Percentiles rank a stretch among this genome's conserved stretches.
These are phyloP conservation scores for Argentina silus DNA, from an alignment of 2,797 vertebrate genomes.

Conservation along the genomic window DNA sequence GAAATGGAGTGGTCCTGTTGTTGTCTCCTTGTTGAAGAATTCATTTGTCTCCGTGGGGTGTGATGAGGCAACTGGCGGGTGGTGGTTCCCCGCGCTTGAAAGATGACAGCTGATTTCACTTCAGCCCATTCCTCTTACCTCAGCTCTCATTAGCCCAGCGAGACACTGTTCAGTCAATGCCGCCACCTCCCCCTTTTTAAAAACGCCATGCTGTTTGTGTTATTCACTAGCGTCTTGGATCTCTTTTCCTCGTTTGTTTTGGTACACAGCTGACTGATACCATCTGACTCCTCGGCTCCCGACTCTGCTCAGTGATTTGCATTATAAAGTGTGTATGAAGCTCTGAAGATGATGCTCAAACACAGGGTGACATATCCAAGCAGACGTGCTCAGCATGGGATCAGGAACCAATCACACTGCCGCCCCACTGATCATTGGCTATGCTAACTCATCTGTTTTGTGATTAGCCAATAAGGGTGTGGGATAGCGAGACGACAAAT, in stretches of 20 bases:
- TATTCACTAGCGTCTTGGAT: neutral
- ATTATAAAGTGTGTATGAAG: conserved; percentile 37
- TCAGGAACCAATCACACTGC: neutral
- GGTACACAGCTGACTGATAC: conserved; percentile 26
- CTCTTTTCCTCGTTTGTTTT: conserved; percentile 1
- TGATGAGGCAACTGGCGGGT: conserved; percentile 6
- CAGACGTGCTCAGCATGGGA: conserved; percentile 15
- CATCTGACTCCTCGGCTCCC: conserved; percentile 34
- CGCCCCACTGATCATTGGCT: neutral
- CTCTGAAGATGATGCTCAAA: conserved; percentile 34
- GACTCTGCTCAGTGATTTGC: conserved; percentile 46
- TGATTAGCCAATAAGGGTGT: too few relatives aligned
- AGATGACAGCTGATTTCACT: conserved; percentile 13
- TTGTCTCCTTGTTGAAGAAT: neutral
- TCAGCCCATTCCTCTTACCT: conserved; percentile 21
- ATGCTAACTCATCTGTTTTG: neutral
- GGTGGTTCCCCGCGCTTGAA: conserved; percentile 18
- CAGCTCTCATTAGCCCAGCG: conserved; percentile 21
- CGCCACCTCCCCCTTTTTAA: neutral
- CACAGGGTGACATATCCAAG: conserved; percentile 27
- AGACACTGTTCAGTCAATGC: neutral
- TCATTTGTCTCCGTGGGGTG: conserved; percentile 16
- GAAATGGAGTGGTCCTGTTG: too few relatives aligned
- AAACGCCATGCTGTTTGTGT: too few relatives aligned
- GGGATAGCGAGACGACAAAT: too few relatives aligned